phyloP scores from a whole-genome alignment of 2,113 vertebrate genomes.

The Aramus guarauna region DNA sequence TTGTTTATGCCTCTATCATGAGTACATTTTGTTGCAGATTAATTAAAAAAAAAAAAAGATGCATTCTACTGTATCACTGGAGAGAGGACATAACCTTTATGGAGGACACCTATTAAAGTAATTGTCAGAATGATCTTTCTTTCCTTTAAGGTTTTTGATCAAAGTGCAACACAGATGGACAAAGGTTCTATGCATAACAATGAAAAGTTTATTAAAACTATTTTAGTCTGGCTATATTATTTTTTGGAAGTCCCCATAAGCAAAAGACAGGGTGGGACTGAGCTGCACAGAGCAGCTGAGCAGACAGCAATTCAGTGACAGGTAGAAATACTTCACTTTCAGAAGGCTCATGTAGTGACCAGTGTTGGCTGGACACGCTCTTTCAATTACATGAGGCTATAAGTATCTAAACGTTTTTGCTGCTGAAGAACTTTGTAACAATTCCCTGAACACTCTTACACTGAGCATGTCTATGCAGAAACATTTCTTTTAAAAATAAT shows the following conservation, averaged over 20 bases:
- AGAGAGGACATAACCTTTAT: neutral
- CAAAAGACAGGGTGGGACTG: neutral
- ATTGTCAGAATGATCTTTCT: neutral
- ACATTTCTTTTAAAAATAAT: neutral
- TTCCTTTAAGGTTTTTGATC: neutral
- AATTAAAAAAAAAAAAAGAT: neutral
- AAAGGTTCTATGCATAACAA: neutral
- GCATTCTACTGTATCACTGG: neutral
- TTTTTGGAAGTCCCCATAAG: neutral
- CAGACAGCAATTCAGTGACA: neutral
- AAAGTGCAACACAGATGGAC: neutral
- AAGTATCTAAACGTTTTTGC: neutral
- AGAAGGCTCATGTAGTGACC: accelerated
- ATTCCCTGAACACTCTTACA: neutral
- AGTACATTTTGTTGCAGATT: neutral
- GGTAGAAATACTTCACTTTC: neutral
- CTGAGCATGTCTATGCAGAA: neutral
- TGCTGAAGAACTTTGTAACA: neutral
- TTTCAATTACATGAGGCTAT: neutral
- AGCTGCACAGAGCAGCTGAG: neutral
- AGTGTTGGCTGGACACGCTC: neutral
- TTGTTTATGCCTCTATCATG: neutral
- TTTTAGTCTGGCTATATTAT: neutral
- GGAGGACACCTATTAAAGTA: neutral
- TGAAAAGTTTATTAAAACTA: neutral